A percentile compares a stretch with the other conserved stretches of the same genome.
phyloP scores from a whole-genome alignment of 1,140 invertebrate genomes.

The Hyles euphorbiae region DNA sequence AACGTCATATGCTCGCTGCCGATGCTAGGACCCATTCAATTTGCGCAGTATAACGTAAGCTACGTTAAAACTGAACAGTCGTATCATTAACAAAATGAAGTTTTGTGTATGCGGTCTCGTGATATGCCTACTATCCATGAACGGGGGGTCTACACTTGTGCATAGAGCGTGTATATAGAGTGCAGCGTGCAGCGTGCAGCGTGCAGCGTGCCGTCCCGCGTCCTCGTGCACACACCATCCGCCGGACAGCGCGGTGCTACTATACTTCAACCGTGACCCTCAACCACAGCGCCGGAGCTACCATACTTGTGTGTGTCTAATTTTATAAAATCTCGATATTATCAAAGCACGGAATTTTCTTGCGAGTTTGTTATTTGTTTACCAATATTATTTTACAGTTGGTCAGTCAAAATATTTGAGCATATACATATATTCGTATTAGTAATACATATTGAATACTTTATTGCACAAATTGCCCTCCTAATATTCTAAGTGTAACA shows the following conservation, averaged over 20 bases:
- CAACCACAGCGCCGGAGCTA: slow-evolving; percentile 1
- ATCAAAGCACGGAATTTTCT: too few relatives aligned
- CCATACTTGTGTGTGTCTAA: too few relatives aligned
- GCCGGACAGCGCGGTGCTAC: not conserved
- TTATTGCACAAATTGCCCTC: slow-evolving; percentile 68
- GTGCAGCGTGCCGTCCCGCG: too few relatives aligned
- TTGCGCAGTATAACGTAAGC: slow-evolving; percentile 2
- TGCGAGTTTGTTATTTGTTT: too few relatives aligned
- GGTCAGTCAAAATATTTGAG: slow-evolving; percentile 73
- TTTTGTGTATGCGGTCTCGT: slow-evolving; percentile 9
- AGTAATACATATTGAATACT: slow-evolving; percentile 51
- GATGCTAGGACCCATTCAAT: not conserved
- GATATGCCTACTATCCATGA: slow-evolving; percentile 19
- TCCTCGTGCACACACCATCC: not conserved
- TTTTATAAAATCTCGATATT: too few relatives aligned
- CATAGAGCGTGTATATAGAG: not conserved
- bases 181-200: too few relatives aligned
- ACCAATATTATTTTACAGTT: slow-evolving; percentile 43
- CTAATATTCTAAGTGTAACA: slow-evolving; percentile 57
- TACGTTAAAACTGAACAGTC: not conserved
- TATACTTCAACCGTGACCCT: slow-evolving; percentile 5
- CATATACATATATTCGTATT: slow-evolving; percentile 49
- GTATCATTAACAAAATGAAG: slow-evolving; percentile 1
- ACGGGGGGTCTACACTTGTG: slow-evolving; percentile 1
- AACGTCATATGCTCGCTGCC: too few relatives aligned